A percentile compares a stretch with the other conserved stretches of the same genome.
Conservation (phyloP, 1,140 invertebrate species). For the Cyphomyrmex costatus region DNA sequence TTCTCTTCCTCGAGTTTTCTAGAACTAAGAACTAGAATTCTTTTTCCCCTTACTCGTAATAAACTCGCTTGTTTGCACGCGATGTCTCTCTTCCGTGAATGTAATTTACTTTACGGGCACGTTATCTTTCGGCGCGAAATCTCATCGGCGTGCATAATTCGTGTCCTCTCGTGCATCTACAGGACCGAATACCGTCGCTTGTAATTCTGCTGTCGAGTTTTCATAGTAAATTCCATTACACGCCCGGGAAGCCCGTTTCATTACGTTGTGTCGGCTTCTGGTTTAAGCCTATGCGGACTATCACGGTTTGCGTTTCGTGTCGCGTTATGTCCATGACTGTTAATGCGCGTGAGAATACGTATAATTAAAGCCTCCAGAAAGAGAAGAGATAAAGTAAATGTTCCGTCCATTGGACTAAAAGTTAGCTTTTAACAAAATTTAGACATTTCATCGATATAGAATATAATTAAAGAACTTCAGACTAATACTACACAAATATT, state of each 20-base stretch:
- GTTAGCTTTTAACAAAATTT: background rate
- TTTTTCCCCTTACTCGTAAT: conserved; percentile 49
- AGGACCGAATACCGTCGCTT: conserved; percentile 37
- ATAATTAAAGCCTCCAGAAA: background rate
- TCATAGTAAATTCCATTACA: conserved; percentile 65
- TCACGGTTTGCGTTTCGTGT: background rate
- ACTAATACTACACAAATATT: background rate
- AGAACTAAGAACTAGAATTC: conserved; percentile 30
- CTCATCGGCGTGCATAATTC: conserved; percentile 51
- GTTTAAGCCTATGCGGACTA: conserved; percentile 17
- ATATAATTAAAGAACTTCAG: background rate
- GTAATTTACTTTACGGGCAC: conserved; percentile 61
- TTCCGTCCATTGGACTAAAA: background rate
- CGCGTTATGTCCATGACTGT: background rate
- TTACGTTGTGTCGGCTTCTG: conserved; percentile 30
- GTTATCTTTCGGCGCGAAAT: conserved; percentile 35
- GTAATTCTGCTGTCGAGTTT: conserved; percentile 62
- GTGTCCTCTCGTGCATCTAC: conserved; percentile 25
- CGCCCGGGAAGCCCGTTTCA: conserved; percentile 16
- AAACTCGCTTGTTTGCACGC: conserved; percentile 66
- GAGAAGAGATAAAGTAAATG: background rate
- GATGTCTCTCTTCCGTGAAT: conserved; percentile 5
- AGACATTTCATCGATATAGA: background rate
- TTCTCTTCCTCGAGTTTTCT: background rate
- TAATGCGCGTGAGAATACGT: background rate